A percentile compares a stretch with the other conserved stretches of the same genome.
These are phyloP conservation scores for Dasysyrphus albostriatus DNA, from an alignment of 2,888 invertebrate genomes.

Conservation along the genomic window DNA sequence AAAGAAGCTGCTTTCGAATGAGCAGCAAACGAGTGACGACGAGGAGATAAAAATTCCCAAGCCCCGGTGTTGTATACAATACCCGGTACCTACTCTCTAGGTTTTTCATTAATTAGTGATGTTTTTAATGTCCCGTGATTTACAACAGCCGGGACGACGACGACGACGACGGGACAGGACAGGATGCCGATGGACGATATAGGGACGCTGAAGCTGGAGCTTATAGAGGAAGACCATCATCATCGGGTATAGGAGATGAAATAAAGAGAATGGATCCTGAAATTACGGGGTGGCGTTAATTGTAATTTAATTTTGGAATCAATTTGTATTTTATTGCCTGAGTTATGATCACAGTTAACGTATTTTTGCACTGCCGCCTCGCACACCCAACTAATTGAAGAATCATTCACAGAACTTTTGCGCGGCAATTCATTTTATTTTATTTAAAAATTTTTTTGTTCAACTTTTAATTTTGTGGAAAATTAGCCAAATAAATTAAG, in stretches of 20 bases:
- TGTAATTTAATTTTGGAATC: conserved; percentile 75
- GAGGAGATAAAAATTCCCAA: conserved; percentile 31
- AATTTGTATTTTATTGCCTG: conserved; percentile 72
- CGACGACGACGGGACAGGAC: neutral
- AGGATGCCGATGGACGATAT: neutral
- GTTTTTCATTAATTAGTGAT: conserved; percentile 68
- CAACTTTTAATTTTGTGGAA: conserved; percentile 11
- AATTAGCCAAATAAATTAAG: conserved; percentile 24
- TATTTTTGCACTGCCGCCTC: conserved; percentile 43
- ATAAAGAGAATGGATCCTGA: conserved; percentile 5
- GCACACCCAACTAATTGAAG: conserved; percentile 38
- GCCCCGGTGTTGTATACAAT: neutral
- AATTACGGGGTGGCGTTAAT: conserved; percentile 65
- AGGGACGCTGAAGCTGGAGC: neutral
- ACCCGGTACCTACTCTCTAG: conserved; percentile 31
- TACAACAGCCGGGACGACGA: conserved; percentile 32
- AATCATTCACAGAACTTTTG: conserved; percentile 39
- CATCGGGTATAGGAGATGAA: too few species aligned
- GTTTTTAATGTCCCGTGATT: conserved; percentile 60
- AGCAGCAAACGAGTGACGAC: conserved; percentile 32
- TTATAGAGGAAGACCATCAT: neutral
- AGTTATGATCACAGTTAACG: conserved; percentile 67
- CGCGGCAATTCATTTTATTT: neutral
- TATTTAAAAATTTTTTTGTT: neutral
- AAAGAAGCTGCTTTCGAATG: conserved; percentile 67